Conservation (phyloP, 1,140 invertebrate species). For the Drosophila navojoa region DNA sequence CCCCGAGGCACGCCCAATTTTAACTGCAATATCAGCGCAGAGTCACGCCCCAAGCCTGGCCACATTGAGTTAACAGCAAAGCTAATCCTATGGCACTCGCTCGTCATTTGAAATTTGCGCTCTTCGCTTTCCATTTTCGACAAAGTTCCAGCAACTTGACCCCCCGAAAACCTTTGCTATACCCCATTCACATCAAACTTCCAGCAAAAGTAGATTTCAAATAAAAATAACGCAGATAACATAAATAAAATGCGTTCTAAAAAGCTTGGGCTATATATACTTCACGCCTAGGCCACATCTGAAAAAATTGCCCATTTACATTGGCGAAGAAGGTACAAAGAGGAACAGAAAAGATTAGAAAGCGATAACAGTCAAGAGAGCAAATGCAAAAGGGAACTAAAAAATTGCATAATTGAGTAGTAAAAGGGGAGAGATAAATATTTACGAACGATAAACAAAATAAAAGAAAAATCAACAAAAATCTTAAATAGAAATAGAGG, state of each 20-base stretch:
- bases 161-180: neutral
- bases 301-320: no score
- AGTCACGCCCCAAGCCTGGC: constrained; percentile 25
- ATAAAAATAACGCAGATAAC: neutral
- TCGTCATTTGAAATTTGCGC: neutral
- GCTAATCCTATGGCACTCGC: neutral
- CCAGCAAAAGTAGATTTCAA: neutral
- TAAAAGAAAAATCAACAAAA: neutral
- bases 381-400: no score
- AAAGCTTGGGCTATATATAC: no score
- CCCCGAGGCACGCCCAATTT: constrained; percentile 27
- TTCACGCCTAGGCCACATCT: no score
- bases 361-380: no score
- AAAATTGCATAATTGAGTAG: no score
- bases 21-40: constrained; percentile 16
- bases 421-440: no score
- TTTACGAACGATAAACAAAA: no score
- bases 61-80: constrained; percentile 29
- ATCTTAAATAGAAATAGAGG: neutral
- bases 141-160: constrained; percentile 12
- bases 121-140: constrained; percentile 21
- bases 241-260: neutral
- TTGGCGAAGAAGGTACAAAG: no score
- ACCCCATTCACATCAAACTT: neutral
- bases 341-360: no score